Base-by-base conservation (phyloP, 2,888 invertebrate species). In the Cataglyphis cursor region DNA sequence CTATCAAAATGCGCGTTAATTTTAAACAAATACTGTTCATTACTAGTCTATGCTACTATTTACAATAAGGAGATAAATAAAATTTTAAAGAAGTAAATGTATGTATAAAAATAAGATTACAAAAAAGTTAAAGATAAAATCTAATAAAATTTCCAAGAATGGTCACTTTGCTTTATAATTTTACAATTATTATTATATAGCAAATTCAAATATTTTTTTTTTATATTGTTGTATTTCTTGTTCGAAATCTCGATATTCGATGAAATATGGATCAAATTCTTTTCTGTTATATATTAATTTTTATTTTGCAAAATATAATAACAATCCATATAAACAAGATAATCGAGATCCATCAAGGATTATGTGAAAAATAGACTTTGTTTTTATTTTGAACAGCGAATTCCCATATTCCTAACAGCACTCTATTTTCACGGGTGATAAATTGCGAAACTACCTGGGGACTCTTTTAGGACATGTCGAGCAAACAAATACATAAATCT, bases 401-500 rank as follows among this genome's bases (percentile, higher is more conserved):
- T 51, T 64, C 51, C 35, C 44, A 62, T 35, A 74, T 62, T 74
- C 61, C 41, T 62, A 61, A 48, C 64, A 35, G 35, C 35, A 24
- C 75, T 51, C 35, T 48, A 24, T 64, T 51, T 24, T 51, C 48
- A 64, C 18, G 62, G 15, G 12, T 75, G 64, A 75, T 75, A 75
- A 75, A 64, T 75, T 44, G 64, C 8, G 18, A 64, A 38, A 64
- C 18, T 35, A 62, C 35, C 35, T 12, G 51, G 75, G 5, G 48
- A 74, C 21, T 51, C n/a, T 75, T 62, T 64, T 64, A 75, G 44
- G 35, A 41, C 35, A 59, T 64, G 35, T 64, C 35, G 64, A 48
- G 75, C 75, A 75, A 75, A 75, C 75, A 75, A 64, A 75, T 75
- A 31, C 31, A 31, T 31, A 75, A 75, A 75, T 75, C 48, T 75